These are phyloP conservation scores for Propithecus deckenii DNA, from an alignment of 2,797 vertebrate species.

Conservation along the genomic window DNA sequence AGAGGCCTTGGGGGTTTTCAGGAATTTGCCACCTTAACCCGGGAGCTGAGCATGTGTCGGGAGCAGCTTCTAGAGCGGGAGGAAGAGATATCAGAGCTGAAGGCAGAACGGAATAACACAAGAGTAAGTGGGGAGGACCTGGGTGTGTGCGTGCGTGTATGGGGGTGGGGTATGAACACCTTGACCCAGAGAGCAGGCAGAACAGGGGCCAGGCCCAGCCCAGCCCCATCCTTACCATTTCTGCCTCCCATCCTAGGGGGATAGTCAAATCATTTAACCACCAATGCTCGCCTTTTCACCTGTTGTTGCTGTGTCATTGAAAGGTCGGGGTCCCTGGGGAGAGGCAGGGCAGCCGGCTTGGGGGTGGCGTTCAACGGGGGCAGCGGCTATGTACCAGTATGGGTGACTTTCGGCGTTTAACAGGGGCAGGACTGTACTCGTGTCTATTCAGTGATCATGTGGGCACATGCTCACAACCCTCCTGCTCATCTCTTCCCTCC, in stretches of 20 bases:
- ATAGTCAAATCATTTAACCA: background rate
- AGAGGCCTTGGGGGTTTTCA: slow-evolving; percentile 77
- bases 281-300: background rate
- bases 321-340: background rate
- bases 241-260: background rate
- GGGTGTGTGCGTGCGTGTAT: rapidly evolving
- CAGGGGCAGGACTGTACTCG: rapidly evolving
- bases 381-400: rapidly evolving
- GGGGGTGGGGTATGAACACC: background rate
- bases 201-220: background rate
- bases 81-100: slow-evolving; percentile 98
- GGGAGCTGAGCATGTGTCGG: slow-evolving; percentile 95
- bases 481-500: background rate
- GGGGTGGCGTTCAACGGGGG: background rate
- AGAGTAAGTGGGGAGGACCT: slow-evolving; percentile 86
- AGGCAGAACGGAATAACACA: slow-evolving; percentile 98
- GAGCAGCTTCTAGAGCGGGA: slow-evolving; percentile 97
- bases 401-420: background rate
- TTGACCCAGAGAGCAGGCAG: background rate
- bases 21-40: slow-evolving; percentile 97
- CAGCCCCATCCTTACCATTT: background rate
- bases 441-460: background rate
- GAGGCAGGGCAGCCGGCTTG: background rate
- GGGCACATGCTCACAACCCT: background rate
- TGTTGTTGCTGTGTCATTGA: background rate